phyloP scores from a whole-genome alignment of 2,113 vertebrate genomes.

The Penelope pileata region DNA sequence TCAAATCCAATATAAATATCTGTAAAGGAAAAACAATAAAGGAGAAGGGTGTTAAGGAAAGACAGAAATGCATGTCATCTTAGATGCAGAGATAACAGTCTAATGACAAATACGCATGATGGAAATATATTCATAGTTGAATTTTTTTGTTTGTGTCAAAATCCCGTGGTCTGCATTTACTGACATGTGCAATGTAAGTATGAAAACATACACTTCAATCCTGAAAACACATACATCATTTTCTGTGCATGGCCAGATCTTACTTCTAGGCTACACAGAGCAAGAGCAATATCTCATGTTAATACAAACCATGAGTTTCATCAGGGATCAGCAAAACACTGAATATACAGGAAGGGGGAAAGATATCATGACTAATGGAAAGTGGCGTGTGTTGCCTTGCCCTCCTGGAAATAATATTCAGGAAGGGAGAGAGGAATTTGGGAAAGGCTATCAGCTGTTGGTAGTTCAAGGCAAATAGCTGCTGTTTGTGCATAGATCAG shows the following conservation, averaged over 20 bases:
- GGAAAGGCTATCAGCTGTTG: neutral
- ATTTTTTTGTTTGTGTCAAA: neutral
- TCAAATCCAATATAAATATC: conserved; percentile 57
- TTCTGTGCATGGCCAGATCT: neutral
- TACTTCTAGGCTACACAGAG: neutral
- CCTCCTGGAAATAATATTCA: neutral
- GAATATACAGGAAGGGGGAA: neutral
- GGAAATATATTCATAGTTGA: neutral
- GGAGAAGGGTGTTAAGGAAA: neutral
- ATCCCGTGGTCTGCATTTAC: neutral
- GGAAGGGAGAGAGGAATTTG: neutral
- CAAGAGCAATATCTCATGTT: neutral
- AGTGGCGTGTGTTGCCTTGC: neutral
- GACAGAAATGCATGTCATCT: neutral
- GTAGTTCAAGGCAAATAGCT: neutral
- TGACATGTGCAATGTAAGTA: neutral
- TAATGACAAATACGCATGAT: neutral
- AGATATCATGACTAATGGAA: neutral
- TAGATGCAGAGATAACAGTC: neutral
- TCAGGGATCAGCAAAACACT: neutral
- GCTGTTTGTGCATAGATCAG: neutral
- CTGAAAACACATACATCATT: neutral
- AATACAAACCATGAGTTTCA: neutral
- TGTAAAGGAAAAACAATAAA: conserved; percentile 11
- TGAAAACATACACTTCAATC: neutral